Percentiles rank a stretch among this genome's conserved stretches.
These are phyloP conservation scores for Florisuga fusca DNA, from an alignment of 2,797 vertebrate genomes.

Conservation along the genomic window DNA sequence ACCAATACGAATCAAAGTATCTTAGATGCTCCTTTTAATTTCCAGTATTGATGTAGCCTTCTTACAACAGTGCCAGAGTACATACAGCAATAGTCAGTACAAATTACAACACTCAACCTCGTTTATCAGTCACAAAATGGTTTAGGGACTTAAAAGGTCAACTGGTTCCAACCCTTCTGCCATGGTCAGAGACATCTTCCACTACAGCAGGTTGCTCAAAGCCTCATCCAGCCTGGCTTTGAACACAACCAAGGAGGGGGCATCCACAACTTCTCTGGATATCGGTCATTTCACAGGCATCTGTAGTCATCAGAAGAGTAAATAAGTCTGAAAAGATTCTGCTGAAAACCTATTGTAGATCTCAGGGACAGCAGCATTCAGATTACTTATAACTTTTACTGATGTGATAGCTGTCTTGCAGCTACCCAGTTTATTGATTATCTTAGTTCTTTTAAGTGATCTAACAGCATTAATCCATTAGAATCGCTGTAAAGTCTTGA, in stretches of 20 bases:
- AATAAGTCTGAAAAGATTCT: neutral
- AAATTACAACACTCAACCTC: neutral
- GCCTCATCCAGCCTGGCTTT: no score
- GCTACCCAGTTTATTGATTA: neutral
- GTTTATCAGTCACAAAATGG: neutral
- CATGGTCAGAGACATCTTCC: no score
- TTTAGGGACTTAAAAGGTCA: no score
- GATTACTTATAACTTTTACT: neutral
- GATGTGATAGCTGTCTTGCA: neutral
- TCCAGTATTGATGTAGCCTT: neutral
- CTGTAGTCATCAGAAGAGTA: neutral
- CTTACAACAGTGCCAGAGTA: neutral
- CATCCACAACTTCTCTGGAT: no score
- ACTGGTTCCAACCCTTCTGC: no score
- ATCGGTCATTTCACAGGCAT: neutral
- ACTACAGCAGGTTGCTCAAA: no score
- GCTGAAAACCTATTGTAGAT: neutral
- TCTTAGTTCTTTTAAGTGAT: neutral
- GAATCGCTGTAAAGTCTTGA: neutral
- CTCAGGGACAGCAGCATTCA: neutral
- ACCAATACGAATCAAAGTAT: neutral
- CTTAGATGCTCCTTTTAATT: neutral
- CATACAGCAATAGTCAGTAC: neutral
- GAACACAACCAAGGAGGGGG: no score
- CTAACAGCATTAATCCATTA: neutral